Conservation (phyloP, 1,140 invertebrate genomes). For the Paraescarpia echinospica region DNA sequence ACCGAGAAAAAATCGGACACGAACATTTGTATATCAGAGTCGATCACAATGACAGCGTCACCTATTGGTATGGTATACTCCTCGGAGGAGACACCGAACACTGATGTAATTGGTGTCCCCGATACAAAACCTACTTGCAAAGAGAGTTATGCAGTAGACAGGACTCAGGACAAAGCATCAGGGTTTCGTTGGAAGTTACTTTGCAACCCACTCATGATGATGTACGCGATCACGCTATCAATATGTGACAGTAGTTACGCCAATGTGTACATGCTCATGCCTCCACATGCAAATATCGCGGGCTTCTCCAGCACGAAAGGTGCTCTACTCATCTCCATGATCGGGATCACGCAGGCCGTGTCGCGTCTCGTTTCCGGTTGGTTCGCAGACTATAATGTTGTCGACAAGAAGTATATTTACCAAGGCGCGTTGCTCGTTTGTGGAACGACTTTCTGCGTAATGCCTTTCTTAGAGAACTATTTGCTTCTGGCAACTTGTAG, state of each 20-base stretch:
- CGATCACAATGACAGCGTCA: neutral
- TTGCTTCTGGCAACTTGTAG: neutral
- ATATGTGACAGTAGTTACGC: slow-evolving; percentile 10
- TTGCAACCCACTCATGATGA: slow-evolving; percentile 5
- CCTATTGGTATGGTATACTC: neutral
- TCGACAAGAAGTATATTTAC: slow-evolving; percentile 15
- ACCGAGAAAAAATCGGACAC: neutral
- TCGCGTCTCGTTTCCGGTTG: neutral
- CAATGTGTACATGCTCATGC: slow-evolving; percentile 16
- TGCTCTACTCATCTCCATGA: slow-evolving; percentile 13
- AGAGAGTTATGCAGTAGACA: neutral
- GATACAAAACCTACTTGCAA: neutral
- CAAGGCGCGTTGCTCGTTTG: neutral
- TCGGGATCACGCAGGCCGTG: slow-evolving; percentile 14
- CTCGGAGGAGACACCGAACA: neutral
- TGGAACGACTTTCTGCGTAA: slow-evolving; percentile 11
- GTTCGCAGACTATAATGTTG: slow-evolving; percentile 11
- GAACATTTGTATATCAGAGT: neutral
- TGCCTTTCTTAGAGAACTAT: slow-evolving; percentile 6
- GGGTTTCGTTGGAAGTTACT: slow-evolving; percentile 11
- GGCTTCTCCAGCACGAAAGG: neutral
- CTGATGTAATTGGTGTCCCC: neutral
- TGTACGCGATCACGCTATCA: slow-evolving; percentile 12
- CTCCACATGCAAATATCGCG: neutral
- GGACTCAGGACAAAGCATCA: neutral